A percentile compares a stretch with the other conserved stretches of the same genome.
Evolutionary conservation across 1,140 invertebrate genomes (phyloP).

Genomic region (Drosophila oshimai): DNA sequence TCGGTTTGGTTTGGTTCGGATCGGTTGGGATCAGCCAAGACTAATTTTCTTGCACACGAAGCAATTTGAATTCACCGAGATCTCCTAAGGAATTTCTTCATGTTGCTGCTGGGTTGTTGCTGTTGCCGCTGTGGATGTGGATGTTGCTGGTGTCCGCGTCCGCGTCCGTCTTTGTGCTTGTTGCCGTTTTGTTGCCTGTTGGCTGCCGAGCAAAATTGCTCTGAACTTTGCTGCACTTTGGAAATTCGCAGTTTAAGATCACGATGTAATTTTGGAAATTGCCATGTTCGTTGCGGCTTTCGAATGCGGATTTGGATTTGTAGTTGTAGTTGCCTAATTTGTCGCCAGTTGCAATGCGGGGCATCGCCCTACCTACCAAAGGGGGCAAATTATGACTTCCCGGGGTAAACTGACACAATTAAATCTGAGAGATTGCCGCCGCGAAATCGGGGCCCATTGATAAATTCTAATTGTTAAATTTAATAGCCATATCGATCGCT

Average conservation of each 20-base stretch:
- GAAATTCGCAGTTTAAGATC: constrained; percentile 81
- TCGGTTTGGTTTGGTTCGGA: neutral
- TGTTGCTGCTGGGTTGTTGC: constrained; percentile 22
- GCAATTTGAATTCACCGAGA: constrained; percentile 76
- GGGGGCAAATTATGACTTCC: constrained; percentile 64
- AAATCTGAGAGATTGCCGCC: constrained; percentile 40
- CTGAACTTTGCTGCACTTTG: constrained; percentile 80
- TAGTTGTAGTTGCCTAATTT: constrained; percentile 54
- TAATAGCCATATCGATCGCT: constrained; percentile 80
- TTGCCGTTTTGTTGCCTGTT: constrained; percentile 60
- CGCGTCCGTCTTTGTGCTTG: constrained; percentile 50
- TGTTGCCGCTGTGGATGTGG: constrained; percentile 27
- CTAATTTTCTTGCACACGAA: constrained; percentile 83
- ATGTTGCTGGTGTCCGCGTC: constrained; percentile 29
- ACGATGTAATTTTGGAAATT: constrained; percentile 82
- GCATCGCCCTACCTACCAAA: constrained; percentile 5
- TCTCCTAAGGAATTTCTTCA: constrained; percentile 63
- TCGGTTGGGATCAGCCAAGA: constrained; percentile 58
- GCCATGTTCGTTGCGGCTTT: constrained; percentile 62
- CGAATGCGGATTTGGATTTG: constrained; percentile 41
- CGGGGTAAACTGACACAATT: constrained; percentile 59
- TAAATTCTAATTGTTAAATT: constrained; percentile 83
- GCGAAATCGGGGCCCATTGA: constrained; percentile 51
- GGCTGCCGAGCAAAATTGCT: constrained; percentile 70
- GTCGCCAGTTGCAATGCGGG: constrained; percentile 46